Evolutionary conservation across 2,888 invertebrate genomes (phyloP).

Genomic region (Drosophila falleni): DNA sequence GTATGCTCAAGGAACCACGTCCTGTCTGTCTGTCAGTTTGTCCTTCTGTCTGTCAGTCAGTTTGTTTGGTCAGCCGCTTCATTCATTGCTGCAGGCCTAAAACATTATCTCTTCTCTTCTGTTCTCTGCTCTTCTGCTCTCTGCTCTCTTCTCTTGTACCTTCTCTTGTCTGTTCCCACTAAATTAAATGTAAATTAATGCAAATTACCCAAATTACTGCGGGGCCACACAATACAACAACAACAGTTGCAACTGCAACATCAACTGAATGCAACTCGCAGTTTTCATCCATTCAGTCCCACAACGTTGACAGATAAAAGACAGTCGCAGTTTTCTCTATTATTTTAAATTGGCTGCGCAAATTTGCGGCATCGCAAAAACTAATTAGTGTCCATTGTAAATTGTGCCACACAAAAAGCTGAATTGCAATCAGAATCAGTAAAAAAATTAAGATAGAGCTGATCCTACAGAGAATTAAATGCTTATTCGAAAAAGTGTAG

Average conservation of each 20-base stretch:
- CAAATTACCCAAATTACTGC: constrained; percentile 78
- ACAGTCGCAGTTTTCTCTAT: constrained; percentile 67
- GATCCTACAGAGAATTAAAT: not conserved
- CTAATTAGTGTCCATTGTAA: constrained; percentile 70
- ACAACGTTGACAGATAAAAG: constrained; percentile 52
- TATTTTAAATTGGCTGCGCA: constrained; percentile 76
- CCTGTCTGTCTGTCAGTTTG: constrained; percentile 13
- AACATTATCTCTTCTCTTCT: constrained; percentile 11
- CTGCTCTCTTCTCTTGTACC: not conserved
- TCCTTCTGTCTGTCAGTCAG: not conserved
- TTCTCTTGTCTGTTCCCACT: constrained; percentile 25
- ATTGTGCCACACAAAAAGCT: constrained; percentile 50
- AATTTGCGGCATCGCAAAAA: constrained; percentile 75
- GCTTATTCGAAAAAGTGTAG: not conserved
- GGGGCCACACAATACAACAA: constrained; percentile 45
- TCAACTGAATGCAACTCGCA: constrained; percentile 32
- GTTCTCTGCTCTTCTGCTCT: too few relatives aligned
- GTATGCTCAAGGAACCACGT: constrained; percentile 59
- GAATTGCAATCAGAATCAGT: constrained; percentile 13
- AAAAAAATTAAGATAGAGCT: not conserved
- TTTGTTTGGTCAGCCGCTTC: constrained; percentile 46
- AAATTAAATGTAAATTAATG: constrained; percentile 82
- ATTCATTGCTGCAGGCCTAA: constrained; percentile 65
- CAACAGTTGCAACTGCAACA: constrained; percentile 18
- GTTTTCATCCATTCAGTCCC: constrained; percentile 7